Evolutionary conservation across 1,140 invertebrate genomes (phyloP).

Genomic region (Halyomorpha halys): DNA sequence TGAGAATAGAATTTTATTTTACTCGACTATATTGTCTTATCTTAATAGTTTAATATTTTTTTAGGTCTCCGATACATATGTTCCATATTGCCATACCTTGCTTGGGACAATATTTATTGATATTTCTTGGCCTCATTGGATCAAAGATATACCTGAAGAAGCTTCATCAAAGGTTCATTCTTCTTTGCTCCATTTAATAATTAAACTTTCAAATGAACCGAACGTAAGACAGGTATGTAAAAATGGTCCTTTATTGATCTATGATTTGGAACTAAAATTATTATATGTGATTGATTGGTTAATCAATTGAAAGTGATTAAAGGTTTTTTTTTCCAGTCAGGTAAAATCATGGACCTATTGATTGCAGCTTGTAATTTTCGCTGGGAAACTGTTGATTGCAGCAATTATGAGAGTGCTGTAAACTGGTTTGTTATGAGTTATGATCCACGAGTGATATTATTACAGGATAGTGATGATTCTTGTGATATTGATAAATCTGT

Average conservation of each 20-base stretch:
- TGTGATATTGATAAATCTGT: slow-evolving; percentile 41
- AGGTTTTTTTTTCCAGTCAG: slow-evolving; percentile 35
- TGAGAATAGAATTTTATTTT: no score
- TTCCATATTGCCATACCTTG: slow-evolving; percentile 60
- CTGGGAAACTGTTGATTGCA: slow-evolving; percentile 58
- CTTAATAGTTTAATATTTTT: neutral
- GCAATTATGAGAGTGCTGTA: slow-evolving; percentile 52
- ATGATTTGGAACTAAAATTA: no score
- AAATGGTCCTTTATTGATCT: neutral
- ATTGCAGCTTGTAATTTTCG: slow-evolving; percentile 52
- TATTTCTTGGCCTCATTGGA: slow-evolving; percentile 43
- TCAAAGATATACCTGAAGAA: slow-evolving; percentile 37
- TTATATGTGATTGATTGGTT: no score
- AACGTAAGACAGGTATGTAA: slow-evolving; percentile 48
- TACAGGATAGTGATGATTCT: slow-evolving; percentile 35
- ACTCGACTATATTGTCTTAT: no score
- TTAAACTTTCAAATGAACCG: slow-evolving; percentile 59
- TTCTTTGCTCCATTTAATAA: slow-evolving; percentile 50
- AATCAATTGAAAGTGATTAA: no score
- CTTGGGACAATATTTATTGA: slow-evolving; percentile 57
- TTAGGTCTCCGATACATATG: slow-evolving; percentile 24
- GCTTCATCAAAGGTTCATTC: slow-evolving; percentile 39
- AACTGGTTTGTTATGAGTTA: slow-evolving; percentile 69
- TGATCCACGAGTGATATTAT: slow-evolving; percentile 57
- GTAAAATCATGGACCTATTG: slow-evolving; percentile 45